Conservation (phyloP, 2,113 vertebrate species). For the Sylvilagus bachmani region DNA sequence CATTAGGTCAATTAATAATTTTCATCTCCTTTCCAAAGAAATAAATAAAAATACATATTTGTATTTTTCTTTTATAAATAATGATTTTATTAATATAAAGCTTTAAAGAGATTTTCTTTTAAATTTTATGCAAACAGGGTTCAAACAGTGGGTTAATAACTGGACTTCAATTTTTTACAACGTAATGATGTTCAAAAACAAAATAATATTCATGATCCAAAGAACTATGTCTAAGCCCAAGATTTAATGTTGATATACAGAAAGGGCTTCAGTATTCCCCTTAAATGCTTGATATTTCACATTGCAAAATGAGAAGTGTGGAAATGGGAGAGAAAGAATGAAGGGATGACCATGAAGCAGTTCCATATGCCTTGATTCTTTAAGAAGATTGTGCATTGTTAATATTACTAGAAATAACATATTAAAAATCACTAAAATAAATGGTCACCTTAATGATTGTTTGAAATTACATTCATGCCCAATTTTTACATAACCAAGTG, state of each 20-base stretch:
- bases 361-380: background rate
- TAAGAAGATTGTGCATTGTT: background rate
- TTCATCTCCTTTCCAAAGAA: background rate
- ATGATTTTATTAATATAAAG: background rate
- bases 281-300: background rate
- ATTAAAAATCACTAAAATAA: background rate
- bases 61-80: slow-evolving; percentile 5
- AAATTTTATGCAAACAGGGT: background rate
- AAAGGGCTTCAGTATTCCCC: background rate
- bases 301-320: background rate
- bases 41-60: background rate
- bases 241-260: background rate
- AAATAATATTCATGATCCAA: background rate
- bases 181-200: background rate
- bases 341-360: background rate
- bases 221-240: background rate
- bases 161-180: slow-evolving; percentile 21
- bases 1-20: slow-evolving; percentile 6
- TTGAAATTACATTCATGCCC: background rate
- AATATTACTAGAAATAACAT: background rate
- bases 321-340: background rate
- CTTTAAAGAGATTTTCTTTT: background rate
- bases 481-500: background rate
- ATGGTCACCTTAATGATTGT: background rate
- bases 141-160: background rate